Evolutionary conservation across 2,888 invertebrate genomes (phyloP), one percentile per base, ranked within the genome.

Genomic region (Hirtodrosophila confusa): DNA sequence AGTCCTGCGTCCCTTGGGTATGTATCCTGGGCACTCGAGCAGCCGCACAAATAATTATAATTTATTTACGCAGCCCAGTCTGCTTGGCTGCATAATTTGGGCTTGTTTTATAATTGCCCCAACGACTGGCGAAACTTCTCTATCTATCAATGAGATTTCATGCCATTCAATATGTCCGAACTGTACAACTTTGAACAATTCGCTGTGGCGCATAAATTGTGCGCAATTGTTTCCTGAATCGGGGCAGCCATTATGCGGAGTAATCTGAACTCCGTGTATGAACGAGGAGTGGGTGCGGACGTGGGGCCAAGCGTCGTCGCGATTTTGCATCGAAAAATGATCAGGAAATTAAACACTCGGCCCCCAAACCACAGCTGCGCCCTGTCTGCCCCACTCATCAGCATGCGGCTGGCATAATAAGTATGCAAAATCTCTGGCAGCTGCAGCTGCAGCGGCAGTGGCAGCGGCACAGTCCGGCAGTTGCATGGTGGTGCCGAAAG

Each of bases 261-360:
- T 9, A 31, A 31, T 7, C 31, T 31, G 8, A 31, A 31, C 7
- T 31, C 31, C 9, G 27, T 6, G 17, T 1, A 2, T 17, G 17
- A 2, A 17, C 1, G 17, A 17, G 1, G 17, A 2, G 17, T 1
- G 2, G 17, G 17, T 17, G 17, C 17, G 17, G 17, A 17, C 17
- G 1, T 17, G 17, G 2, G 17, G 17, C 17, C 17, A 17, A 17
- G 17, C 17, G 17, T 27, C 76, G 74, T 31, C 57, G 66, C 69
- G 70, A 71, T 79, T 86, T 82, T 65, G 69, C 79, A 86, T 82
- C 78, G 83, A 82, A 80, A 83, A 86, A 86, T 80, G 75, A 83
- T 87, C 89, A 89, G 90, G 89, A 90, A 89, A 90, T 90, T 90
- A 90, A 89, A 88, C 78, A 68, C 69, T 61, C 49, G 35, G 33